phyloP scores from a whole-genome alignment of 2,113 vertebrate genomes.

The Glaucomys volans region DNA sequence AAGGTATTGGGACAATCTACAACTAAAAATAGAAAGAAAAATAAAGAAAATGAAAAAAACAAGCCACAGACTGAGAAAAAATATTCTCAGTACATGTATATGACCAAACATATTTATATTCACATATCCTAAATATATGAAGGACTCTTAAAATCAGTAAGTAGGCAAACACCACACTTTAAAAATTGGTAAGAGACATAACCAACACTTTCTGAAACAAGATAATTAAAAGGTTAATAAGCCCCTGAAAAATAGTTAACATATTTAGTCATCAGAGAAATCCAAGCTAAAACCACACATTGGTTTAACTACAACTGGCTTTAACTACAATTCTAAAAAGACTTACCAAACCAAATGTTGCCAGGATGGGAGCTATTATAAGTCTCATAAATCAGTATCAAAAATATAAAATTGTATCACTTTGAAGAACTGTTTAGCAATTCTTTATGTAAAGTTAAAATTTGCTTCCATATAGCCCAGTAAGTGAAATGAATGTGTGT shows the following conservation, averaged over 20 bases:
- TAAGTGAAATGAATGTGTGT: neutral
- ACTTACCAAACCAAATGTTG: neutral
- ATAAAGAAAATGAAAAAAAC: neutral
- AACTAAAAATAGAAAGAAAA: neutral
- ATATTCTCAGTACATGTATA: neutral
- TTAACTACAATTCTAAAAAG: neutral
- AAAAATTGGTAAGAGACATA: neutral
- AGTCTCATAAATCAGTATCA: neutral
- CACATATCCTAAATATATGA: neutral
- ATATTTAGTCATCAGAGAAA: neutral
- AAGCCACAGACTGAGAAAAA: neutral
- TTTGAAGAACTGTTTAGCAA: neutral
- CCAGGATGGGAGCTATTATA: neutral
- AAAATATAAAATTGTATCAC: neutral
- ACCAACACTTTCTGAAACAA: constrained; percentile 21
- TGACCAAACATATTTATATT: neutral
- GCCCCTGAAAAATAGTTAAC: neutral
- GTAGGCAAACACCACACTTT: neutral
- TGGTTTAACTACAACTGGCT: neutral
- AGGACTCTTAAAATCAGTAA: neutral
- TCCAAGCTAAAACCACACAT: constrained; percentile 12
- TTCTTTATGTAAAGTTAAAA: constrained; percentile 16
- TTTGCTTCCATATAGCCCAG: neutral
- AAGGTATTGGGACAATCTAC: too few relatives aligned
- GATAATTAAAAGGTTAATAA: neutral